Percentiles rank a stretch among this genome's conserved stretches.
phyloP scores from a whole-genome alignment of 2,888 invertebrate genomes.

The Himalopsyche tibetana region DNA sequence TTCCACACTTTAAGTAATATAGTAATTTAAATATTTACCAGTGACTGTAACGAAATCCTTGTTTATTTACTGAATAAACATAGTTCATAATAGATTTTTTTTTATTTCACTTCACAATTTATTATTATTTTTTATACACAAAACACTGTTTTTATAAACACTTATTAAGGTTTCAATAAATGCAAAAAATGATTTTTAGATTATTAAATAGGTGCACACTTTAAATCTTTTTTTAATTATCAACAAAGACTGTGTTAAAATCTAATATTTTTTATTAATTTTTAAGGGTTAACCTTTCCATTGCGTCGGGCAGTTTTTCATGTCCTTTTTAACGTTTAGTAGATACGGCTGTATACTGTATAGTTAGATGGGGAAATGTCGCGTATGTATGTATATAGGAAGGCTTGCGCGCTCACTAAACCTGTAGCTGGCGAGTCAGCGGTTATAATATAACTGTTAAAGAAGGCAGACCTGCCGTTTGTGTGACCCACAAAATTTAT shows the following conservation, averaged over 20 bases:
- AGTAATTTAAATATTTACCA: not conserved
- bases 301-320: too few species aligned
- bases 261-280: too few species aligned
- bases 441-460: conserved; percentile 35
- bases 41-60: not conserved
- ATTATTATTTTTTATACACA: not conserved
- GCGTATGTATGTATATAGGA: not conserved
- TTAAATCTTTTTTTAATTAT: too few species aligned
- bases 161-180: not conserved
- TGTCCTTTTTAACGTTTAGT: too few species aligned
- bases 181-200: too few species aligned
- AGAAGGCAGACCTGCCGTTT: conserved; percentile 18
- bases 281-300: too few species aligned
- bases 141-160: not conserved
- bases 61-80: not conserved
- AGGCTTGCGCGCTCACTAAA: conserved; percentile 24
- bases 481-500: conserved; percentile 40
- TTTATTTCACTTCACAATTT: not conserved
- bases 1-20: not conserved
- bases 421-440: conserved; percentile 14
- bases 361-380: not conserved
- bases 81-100: not conserved
- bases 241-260: too few species aligned
- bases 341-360: not conserved
- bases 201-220: too few species aligned